Evolutionary conservation across 1,140 invertebrate species (phyloP).

Genomic region (Pantala flavescens): DNA sequence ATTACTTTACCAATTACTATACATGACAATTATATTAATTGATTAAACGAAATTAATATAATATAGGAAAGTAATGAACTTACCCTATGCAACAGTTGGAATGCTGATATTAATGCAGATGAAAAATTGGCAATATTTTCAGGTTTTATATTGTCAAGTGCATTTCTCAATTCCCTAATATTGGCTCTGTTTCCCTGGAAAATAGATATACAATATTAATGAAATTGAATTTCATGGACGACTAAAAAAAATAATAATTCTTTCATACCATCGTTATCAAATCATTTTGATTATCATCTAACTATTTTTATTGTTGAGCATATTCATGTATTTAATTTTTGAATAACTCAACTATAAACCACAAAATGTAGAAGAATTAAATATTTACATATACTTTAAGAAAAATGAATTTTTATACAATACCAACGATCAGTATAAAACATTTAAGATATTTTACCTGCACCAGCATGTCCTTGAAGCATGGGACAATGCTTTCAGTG

Average conservation of each 20-base stretch:
- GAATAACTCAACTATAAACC: no score
- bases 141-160: slow-evolving; percentile 51
- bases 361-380: no score
- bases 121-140: slow-evolving; percentile 87
- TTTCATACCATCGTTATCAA: no score
- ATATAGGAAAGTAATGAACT: slow-evolving; percentile 21
- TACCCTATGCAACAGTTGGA: slow-evolving; percentile 84
- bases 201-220: neutral
- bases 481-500: slow-evolving; percentile 65
- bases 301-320: no score
- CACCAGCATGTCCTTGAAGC: slow-evolving; percentile 78
- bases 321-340: no score
- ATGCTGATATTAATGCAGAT: slow-evolving; percentile 76
- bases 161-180: slow-evolving; percentile 67
- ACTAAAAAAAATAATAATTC: neutral
- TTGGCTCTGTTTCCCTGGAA: slow-evolving; percentile 75
- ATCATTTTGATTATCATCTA: no score
- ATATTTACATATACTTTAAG: no score
- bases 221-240: neutral
- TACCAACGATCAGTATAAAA: no score
- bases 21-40: no score
- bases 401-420: no score
- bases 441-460: slow-evolving; percentile 40
- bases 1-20: no score
- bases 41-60: no score